phyloP scores from a whole-genome alignment of 2,113 vertebrate species.

The Phalacrocorax brasilianus region DNA sequence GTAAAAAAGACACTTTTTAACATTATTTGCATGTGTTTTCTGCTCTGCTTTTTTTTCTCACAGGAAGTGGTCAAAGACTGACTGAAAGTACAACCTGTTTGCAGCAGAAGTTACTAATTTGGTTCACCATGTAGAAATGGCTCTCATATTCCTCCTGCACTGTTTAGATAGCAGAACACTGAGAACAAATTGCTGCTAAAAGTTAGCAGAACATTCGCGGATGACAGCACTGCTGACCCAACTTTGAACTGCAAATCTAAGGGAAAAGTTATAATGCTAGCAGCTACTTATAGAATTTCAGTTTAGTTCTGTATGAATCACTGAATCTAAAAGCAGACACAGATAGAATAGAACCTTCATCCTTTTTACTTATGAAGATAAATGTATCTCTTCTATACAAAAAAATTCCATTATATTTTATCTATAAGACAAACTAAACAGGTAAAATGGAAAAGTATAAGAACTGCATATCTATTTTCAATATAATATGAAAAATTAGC shows the following conservation, averaged over 20 bases:
- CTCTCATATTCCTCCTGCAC: not conserved
- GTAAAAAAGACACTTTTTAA: not conserved
- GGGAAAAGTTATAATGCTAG: not conserved
- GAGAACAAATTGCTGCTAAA: not conserved
- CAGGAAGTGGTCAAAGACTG: not conserved
- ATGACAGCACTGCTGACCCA: not conserved
- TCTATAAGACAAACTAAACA: not conserved
- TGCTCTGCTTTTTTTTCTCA: not conserved
- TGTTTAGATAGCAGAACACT: not conserved
- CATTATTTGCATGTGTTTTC: not conserved
- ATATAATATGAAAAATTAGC: not conserved
- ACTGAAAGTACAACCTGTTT: not conserved
- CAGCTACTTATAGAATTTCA: not conserved
- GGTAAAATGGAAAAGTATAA: not conserved
- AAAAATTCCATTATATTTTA: not conserved
- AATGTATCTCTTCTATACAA: not conserved
- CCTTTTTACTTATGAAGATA: not conserved
- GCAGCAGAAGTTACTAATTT: not conserved
- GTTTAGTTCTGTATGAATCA: not conserved
- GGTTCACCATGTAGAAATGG: not conserved
- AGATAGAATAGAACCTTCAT: not conserved
- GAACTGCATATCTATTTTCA: not conserved
- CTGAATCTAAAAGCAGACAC: not conserved
- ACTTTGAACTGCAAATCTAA: not conserved
- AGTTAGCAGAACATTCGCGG: not conserved